phyloP scores from a whole-genome alignment of 2,797 vertebrate species.

The Spinibarbus caldwelli region DNA sequence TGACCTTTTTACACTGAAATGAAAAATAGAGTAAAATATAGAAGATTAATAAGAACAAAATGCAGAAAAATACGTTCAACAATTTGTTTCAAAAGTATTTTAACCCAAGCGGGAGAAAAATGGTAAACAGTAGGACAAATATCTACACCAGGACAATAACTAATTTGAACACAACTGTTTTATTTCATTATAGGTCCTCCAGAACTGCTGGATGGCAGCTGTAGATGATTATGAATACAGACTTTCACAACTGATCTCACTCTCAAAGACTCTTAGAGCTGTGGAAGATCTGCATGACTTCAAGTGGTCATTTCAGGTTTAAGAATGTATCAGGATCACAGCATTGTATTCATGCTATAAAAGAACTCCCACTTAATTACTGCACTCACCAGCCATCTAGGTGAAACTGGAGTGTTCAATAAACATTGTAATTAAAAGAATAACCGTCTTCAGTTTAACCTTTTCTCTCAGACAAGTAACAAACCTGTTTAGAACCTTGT shows the following conservation, averaged over 20 bases:
- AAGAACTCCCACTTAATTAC: neutral
- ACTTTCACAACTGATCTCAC: neutral
- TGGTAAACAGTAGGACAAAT: neutral
- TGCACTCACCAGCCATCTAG: neutral
- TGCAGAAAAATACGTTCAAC: neutral
- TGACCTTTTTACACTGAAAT: neutral
- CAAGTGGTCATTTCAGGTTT: neutral
- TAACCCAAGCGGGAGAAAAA: neutral
- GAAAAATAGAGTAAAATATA: neutral
- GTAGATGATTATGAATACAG: neutral
- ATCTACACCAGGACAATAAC: neutral
- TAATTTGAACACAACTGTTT: constrained; percentile 1
- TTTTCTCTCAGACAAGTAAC: constrained; percentile 10
- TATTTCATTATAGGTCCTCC: neutral
- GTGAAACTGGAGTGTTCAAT: constrained; percentile 3
- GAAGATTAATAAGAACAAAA: no score
- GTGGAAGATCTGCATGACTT: constrained; percentile 10
- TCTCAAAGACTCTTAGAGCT: neutral
- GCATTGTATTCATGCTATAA: neutral
- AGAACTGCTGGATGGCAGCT: neutral
- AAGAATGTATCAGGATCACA: neutral
- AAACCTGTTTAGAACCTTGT: no score
- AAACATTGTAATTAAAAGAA: neutral
- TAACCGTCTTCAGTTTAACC: constrained; percentile 26
- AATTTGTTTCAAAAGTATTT: neutral